Conservation (phyloP, 1,140 invertebrate genomes). For the Drosophila oshimai region DNA sequence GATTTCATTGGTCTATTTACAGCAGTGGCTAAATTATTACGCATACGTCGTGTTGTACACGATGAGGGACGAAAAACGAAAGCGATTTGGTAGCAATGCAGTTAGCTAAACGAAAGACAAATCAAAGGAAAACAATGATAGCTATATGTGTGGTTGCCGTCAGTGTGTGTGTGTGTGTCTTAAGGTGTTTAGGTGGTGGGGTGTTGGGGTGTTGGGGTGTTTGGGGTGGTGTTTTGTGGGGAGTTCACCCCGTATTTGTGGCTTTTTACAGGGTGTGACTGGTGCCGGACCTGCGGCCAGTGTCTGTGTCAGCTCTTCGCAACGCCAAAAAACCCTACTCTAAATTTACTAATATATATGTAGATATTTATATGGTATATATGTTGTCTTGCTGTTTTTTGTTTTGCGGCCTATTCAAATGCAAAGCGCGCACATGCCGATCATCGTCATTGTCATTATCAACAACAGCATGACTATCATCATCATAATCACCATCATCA, state of each 20-base stretch:
- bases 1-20: conserved; percentile 39
- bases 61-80: conserved; percentile 47
- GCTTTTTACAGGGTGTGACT: conserved; percentile 40
- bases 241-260: not conserved
- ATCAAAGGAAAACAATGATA: conserved; percentile 58
- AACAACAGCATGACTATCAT: conserved; percentile 24
- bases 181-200: not conserved
- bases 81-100: conserved; percentile 55
- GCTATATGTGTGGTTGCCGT: conserved; percentile 54
- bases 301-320: not conserved
- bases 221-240: not conserved
- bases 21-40: conserved; percentile 54
- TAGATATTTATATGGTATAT: conserved; percentile 12
- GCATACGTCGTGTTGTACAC: conserved; percentile 71
- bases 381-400: conserved; percentile 21
- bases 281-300: not conserved
- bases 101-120: conserved; percentile 66
- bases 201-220: not conserved
- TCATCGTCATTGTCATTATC: conserved; percentile 44
- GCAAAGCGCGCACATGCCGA: conserved; percentile 72
- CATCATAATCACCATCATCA: conserved; percentile 24
- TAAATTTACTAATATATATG: not conserved
- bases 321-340: conserved; percentile 40
- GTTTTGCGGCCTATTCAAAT: conserved; percentile 64
- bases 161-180: not conserved